Base-by-base conservation (phyloP, 2,888 invertebrate species). In the Altica lythri region DNA sequence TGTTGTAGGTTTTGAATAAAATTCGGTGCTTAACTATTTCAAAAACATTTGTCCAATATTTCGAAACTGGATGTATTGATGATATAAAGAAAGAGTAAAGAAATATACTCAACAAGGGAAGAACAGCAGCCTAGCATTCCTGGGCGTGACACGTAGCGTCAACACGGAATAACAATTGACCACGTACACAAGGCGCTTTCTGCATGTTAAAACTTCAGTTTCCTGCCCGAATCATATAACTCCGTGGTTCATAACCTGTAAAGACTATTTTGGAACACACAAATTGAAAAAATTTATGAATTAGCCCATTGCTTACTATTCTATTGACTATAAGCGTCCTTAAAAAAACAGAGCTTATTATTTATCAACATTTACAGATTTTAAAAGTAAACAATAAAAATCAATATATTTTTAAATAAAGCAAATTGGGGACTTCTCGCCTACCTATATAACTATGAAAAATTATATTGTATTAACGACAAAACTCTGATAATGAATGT, bases 111-210 rank as follows among this genome's bases (percentile, higher is more conserved):
- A 55, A 60, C 48, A 57, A 53, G 56, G 51, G 53, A 42, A 55
- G 48, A 57, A 55, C 66, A 63, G 48, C 30, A 19, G 29, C 48
- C 32, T 40, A 38, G 68, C 72, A 74, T 75, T 74, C 73, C 71
- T 73, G 69, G 72, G 74, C 72, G 73, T 74, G 74, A 73, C 73
- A 71, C 67, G 67, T 69, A 68, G 66, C 67, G 70, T 70, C 69
- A 68, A 68, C 71, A 70, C 68, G 64, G 71, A 71, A 70, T 70
- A 70, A 74, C 73, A 75, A 75, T 75, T 72, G 74, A 64, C 71
- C 74, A 75, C 74, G 73, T 74, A 73, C 71, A 61, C 61, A 64
- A 64, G 63, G 63, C 68, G 66, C 68, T 65, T 69, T 72, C 60
- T 73, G 73, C 71, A 74, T 73, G 68, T 69, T 70, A 70, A 55